phyloP scores from a whole-genome alignment of 2,888 invertebrate genomes.

The Adela reaumurella region DNA sequence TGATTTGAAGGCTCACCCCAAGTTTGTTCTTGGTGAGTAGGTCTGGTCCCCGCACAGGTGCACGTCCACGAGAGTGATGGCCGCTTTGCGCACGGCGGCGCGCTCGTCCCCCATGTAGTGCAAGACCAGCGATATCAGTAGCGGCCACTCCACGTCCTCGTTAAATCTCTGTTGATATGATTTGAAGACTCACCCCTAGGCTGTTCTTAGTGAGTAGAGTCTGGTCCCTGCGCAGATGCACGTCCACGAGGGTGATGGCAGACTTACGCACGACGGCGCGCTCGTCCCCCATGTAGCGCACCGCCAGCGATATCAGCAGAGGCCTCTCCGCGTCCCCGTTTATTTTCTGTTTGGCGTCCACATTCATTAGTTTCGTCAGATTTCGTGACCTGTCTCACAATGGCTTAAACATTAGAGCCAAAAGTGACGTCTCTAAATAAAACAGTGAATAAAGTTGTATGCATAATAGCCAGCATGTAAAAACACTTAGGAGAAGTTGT shows the following conservation, averaged over 20 bases:
- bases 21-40: too few relatives aligned
- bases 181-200: conserved; percentile 6
- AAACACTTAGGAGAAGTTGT: too few relatives aligned
- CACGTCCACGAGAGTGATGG: too few relatives aligned
- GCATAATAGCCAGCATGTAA: too few relatives aligned
- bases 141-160: conserved; percentile 23
- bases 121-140: conserved; percentile 28
- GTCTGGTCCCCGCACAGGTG: too few relatives aligned
- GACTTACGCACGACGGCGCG: conserved; percentile 37
- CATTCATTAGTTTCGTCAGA: too few relatives aligned
- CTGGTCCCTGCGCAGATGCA: conserved; percentile 18
- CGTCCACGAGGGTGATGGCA: conserved; percentile 30
- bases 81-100: too few relatives aligned
- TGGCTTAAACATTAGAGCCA: too few relatives aligned
- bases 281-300: conserved; percentile 37
- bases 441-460: too few relatives aligned
- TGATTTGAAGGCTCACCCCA: too few relatives aligned
- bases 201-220: conserved; percentile 8
- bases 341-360: conserved; percentile 27
- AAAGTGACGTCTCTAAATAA: too few relatives aligned
- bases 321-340: conserved; percentile 25
- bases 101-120: conserved; percentile 34
- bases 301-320: conserved; percentile 27
- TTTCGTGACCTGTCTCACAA: too few relatives aligned
- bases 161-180: conserved; percentile 27